Conservation (phyloP, 2,888 invertebrate species). For the Horisme vitalbata region DNA sequence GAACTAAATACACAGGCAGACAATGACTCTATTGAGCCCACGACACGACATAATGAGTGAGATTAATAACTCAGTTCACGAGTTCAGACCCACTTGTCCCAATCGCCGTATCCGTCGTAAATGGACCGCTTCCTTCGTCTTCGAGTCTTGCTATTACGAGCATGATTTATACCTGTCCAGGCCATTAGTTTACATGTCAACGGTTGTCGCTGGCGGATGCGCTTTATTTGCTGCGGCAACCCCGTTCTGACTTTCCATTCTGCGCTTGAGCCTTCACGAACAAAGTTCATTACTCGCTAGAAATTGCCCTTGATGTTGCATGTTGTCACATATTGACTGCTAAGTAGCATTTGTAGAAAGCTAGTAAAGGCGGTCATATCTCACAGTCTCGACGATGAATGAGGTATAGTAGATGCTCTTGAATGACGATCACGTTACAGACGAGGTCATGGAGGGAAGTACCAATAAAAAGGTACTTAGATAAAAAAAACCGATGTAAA, state of each 20-base stretch:
- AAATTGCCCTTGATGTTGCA: conserved; percentile 10
- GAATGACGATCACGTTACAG: too few relatives aligned
- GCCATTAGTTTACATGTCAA: conserved; percentile 75
- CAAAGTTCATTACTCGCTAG: conserved; percentile 24
- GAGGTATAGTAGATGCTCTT: too few relatives aligned
- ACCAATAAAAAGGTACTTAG: too few relatives aligned
- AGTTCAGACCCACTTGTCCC: conserved; percentile 64
- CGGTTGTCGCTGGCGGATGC: conserved; percentile 68
- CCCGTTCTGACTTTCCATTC: conserved; percentile 45
- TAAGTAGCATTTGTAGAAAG: neutral
- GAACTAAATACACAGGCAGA: conserved; percentile 26
- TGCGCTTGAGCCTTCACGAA: conserved; percentile 26
- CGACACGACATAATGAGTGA: conserved; percentile 47
- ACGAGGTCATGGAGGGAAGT: too few relatives aligned
- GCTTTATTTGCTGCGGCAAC: conserved; percentile 65
- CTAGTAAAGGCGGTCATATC: too few relatives aligned
- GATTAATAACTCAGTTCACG: conserved; percentile 57
- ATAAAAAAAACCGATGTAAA: too few relatives aligned
- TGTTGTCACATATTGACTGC: neutral
- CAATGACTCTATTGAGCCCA: conserved; percentile 47
- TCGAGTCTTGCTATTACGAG: conserved; percentile 64
- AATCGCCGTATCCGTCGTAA: conserved; percentile 79
- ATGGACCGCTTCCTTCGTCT: conserved; percentile 77
- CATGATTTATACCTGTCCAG: conserved; percentile 79
- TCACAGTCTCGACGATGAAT: too few relatives aligned